Base-by-base conservation (phyloP, 1,140 invertebrate species). In the Hestina assimilis region DNA sequence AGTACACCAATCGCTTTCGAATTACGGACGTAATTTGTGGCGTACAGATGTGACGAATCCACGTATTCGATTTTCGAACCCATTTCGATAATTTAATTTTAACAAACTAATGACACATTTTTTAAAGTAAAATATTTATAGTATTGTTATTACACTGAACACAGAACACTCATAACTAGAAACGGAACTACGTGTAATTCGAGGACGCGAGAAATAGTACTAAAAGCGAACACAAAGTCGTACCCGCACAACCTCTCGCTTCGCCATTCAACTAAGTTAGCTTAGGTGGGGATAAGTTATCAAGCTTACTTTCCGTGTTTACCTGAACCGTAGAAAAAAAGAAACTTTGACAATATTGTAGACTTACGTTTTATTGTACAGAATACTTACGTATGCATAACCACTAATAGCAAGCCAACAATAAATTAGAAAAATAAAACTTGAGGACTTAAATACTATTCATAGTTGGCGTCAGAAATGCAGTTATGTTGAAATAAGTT, bases 1-100 rank as follows among this genome's bases (percentile, higher is more conserved):
- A 99, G 90, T 11, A 99, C 96, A 29, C 96, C 97, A 48, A 99
- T 97, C 28, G 97, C 97, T 90, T 97, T 96, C 38, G 96, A 97
- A 91, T 99, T 98, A 72, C 97, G 92, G 31, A 97, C 94, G 87
- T 98, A 99, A 87, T 96, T 97, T 14, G 95, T 95, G 43, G 95
- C 95, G 84, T 97, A 96, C 79, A 96, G 92, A 85, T 97, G 95
- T 47, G 93, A 93, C 42, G 94, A 95, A 77, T 96, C 95, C 43
- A 96, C 94, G 84, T 96, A 97, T 81, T 96, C 95, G 65, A 96
- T 94, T 91, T 96, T 96, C 11, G 95, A 95, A 65, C 94, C 94
- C 95, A 96, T 96, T 76, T 89, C 89, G 63, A 55, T 41, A 9
- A 47, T 67, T 72, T 59, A 62, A 23, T 40, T 33, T 41, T 48